Base-by-base conservation (phyloP, 1,140 invertebrate species). In the Neoseiulus cucumeris region DNA sequence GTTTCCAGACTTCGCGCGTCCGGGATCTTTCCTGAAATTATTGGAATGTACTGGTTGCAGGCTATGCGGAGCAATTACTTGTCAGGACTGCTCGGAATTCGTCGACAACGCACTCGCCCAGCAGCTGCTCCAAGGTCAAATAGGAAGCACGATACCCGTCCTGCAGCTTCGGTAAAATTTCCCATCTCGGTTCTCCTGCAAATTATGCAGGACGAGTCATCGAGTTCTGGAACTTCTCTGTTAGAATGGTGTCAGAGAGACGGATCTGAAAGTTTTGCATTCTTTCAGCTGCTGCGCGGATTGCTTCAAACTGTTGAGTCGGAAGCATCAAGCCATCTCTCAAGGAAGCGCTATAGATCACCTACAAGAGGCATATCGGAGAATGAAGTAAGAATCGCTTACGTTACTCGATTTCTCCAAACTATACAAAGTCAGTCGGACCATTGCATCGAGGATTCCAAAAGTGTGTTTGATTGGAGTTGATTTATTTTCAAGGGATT, bases 101-200 rank as follows among this genome's bases (percentile, higher is more conserved):
- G 51, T 59, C 14, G 51, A 59, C 17, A 59, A 59, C 9, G 25
- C 51, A 17, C 51, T 59, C 14, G 51, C 51, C 2, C 51, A 59
- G 22, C 25, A 59, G 51, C 51, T 59, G 2, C 51, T 59, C 33
- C 51, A 59, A 33, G 51, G 51, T 33, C n/a, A 59, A 25, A 59
- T 59, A 29, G 51, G 51, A 25, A 59, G 25, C 25, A 59, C 14
- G 14, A 59, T 59, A 2, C 51, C 51, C 9, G 51, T 59, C 1
- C 22, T 59, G 17, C 25, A 59, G 22, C 51, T 59, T 1, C 25
- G 51, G 51, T 59, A 9, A 39, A 9, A 6, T 4, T 39, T 39
- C n/a, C n/a, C n/a, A n/a, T n/a, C n/a, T n/a, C n/a, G n/a, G n/a
- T n/a, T n/a, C n/a, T n/a, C n/a, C n/a, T n/a, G n/a, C n/a, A n/a